Percentiles rank a stretch among this genome's conserved stretches.
Evolutionary conservation across 2,797 vertebrate genomes (phyloP).

Genomic region (Phrynocephalus vlangalii): DNA sequence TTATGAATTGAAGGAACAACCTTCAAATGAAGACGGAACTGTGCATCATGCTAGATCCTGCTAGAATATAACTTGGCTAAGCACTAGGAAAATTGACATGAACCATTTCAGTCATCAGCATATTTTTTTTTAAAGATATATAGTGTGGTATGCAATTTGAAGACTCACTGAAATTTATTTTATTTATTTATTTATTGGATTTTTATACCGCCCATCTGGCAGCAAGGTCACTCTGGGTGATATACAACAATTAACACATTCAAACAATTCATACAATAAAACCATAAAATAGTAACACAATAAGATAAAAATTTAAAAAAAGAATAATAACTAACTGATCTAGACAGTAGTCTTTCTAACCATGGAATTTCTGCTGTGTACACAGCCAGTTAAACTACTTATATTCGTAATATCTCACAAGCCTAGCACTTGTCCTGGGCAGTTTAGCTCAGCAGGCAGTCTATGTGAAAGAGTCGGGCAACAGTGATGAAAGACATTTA

Average conservation of each 20-base stretch:
- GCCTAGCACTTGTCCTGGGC: constrained; percentile 57
- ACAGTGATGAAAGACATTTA: constrained; percentile 85
- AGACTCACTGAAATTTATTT: background rate
- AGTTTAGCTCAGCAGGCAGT: constrained; percentile 76
- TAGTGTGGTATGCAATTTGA: constrained; percentile 29
- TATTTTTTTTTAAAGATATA: background rate
- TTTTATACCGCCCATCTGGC: no score
- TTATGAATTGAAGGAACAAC: constrained; percentile 50
- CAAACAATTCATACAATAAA: no score
- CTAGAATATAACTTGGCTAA: constrained; percentile 18
- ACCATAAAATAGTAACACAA: no score
- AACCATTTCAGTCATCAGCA: background rate
- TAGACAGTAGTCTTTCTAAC: constrained; percentile 48
- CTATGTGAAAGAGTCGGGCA: constrained; percentile 68
- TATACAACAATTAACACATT: no score
- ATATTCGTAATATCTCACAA: constrained; percentile 61
- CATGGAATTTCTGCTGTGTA: constrained; percentile 19
- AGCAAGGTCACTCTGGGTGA: no score
- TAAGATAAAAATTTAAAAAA: background rate
- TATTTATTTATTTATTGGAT: no score
- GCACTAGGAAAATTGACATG: background rate
- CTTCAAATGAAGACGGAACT: constrained; percentile 31
- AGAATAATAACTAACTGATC: background rate
- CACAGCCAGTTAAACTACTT: constrained; percentile 39
- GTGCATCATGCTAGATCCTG: constrained; percentile 30